These are phyloP conservation scores for Enteromius afrohamiltoni DNA, from an alignment of 2,797 vertebrate species.

Conservation along the genomic window DNA sequence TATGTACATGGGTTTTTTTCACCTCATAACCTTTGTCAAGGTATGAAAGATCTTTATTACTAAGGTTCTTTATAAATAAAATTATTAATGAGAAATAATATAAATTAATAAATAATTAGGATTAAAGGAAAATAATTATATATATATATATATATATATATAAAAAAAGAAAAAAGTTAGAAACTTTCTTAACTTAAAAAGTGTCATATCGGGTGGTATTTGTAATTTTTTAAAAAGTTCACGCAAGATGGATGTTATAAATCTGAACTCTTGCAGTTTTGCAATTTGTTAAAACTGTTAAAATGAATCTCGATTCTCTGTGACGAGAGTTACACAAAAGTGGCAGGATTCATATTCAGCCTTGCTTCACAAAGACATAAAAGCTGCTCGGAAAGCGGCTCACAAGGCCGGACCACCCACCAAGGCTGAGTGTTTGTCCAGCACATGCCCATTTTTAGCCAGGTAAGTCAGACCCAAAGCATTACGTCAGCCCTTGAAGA, in stretches of 20 bases:
- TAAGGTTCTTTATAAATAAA: neutral
- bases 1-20: neutral
- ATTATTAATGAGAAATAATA: neutral
- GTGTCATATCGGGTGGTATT: neutral
- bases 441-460: conserved; percentile 58
- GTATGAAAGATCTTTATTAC: neutral
- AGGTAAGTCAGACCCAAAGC: conserved; percentile 47
- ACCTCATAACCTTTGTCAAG: neutral
- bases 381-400: conserved; percentile 17
- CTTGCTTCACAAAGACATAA: conserved; percentile 48
- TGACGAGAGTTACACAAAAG: conserved; percentile 23
- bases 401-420: conserved; percentile 56
- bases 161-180: too few species aligned
- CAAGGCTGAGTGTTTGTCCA: conserved; percentile 18
- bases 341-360: conserved; percentile 21
- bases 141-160: neutral
- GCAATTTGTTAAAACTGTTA: neutral
- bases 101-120: neutral
- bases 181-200: neutral
- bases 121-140: neutral
- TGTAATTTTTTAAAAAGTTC: neutral
- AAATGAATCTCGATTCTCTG: neutral
- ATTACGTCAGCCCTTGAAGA: conserved; percentile 34
- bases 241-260: neutral
- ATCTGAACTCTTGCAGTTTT: neutral